Base-by-base conservation (phyloP, 2,797 vertebrate species). In the Enteromius thamalakanensis region DNA sequence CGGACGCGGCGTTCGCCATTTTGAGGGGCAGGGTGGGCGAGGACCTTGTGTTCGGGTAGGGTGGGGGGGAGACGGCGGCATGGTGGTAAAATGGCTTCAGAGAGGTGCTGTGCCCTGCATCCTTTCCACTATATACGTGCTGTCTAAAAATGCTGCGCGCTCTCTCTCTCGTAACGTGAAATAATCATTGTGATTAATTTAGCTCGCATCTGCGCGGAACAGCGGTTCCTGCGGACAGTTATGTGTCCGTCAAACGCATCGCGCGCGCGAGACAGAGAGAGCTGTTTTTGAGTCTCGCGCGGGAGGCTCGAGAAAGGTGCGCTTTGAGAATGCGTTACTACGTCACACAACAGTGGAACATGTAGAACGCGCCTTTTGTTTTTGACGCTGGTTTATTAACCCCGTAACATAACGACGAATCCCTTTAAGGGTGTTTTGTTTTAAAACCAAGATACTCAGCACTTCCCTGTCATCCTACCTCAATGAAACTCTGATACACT, bases 61-160 rank as follows among this genome's bases (percentile, higher is more conserved):
- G 49, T 60, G 40, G 72, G 60, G 69, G 72, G 37, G 58, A 55
- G 75, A 72, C 76, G 79, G 67, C 77, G 74, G 86, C 69, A 75
- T 74, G 89, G 80, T 87, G 84, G 81, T 88, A 90, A 90, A 90
- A 89, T 90, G 90, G 90, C 90, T 88, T 89, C 89, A 88, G 84
- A 80, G 81, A 45, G 14, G 67, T 82, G 71, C 68, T 67, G 3
- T 68, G 23, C 70, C 72, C 32, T 34, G 45, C 71, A 60, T 45
- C 37, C 47, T 53, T 23, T 1, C 69, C 2, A 26, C 65, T 19
- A 37, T 17, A 12, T 6, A 32, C 6, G 42, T 4, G 64, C 29
- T 1, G 76, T 42, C 21, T 64, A 34, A 65, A 71, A 34, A 49
- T 49, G 2, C 76, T n/a, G 49, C 49, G 17, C 70, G 14, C 37